A percentile compares a stretch with the other conserved stretches of the same genome.
These are phyloP conservation scores for Flexamia atlantica DNA, from an alignment of 2,888 invertebrate species.

Conservation along the genomic window DNA sequence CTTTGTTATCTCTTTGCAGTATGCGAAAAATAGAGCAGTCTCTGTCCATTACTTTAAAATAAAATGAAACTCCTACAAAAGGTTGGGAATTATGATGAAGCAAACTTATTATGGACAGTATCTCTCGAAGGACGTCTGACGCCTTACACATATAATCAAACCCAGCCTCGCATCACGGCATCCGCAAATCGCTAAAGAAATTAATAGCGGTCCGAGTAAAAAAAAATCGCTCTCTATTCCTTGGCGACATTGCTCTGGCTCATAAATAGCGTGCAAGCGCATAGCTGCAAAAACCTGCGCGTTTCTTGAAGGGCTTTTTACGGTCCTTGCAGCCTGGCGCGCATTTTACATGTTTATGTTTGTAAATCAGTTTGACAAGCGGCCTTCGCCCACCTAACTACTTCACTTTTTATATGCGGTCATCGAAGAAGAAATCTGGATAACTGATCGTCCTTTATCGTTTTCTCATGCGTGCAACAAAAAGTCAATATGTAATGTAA, in stretches of 20 bases:
- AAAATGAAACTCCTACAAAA: no score
- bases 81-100: no score
- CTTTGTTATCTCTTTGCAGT: no score
- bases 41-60: no score
- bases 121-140: not conserved
- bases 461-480: no score
- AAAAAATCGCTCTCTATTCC: slow-evolving; percentile 57
- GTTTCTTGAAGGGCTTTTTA: slow-evolving; percentile 21
- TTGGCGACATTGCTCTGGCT: slow-evolving; percentile 16
- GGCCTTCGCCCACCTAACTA: not conserved
- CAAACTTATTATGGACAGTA: not conserved
- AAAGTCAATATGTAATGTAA: no score
- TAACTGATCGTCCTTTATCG: no score
- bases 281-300: slow-evolving; percentile 7
- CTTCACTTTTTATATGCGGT: no score
- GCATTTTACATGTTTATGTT: slow-evolving; percentile 51
- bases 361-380: slow-evolving; percentile 13
- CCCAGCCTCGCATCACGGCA: not conserved
- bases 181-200: slow-evolving; percentile 15
- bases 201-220: not conserved
- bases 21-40: no score
- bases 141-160: not conserved
- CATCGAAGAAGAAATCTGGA: no score
- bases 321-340: slow-evolving; percentile 5
- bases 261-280: slow-evolving; percentile 48